Base-by-base conservation (phyloP, 2,797 vertebrate genomes). In the Anguilla anguilla region DNA sequence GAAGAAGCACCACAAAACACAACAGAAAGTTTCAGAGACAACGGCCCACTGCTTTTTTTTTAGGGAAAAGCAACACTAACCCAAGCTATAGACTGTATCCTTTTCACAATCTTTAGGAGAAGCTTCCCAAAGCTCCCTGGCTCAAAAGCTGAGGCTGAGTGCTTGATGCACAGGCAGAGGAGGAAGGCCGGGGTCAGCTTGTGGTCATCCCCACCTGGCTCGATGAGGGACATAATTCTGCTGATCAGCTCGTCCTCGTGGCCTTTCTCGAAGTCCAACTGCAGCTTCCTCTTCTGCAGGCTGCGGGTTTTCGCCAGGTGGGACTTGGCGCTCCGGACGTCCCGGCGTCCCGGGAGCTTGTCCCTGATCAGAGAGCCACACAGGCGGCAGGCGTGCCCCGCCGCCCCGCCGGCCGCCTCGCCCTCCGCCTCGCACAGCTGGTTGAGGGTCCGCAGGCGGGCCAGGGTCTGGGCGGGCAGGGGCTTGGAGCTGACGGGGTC, bases 81-180 rank as follows among this genome's bases (percentile, higher is more conserved):
- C 98, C 98, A 98, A 85, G 98, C 97, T 0, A 97, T 97, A 91
- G 96, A 97, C 86, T 98, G 97, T 91, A 99, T 97, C 91, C 94
- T 93, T 90, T 95, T 95, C 84, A 97, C 96, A 0, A 96, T 96
- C 96, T 98, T 99, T 69, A 98, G 97, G 89, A 99, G 96, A 74
- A 99, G 96, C 90, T 97, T 97, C 55, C 97, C 97, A 0, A 99
- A 99, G 69, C 97, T 96, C 0, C 97, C 97, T 0, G 97, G 97
- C 85, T 96, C 93, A 22, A 98, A 97, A 89, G 86, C 94, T 51
- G 96, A 95, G 90, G 98, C 98, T 0, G 98, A 97, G 93, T 99
- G 98, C 91, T 98, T 97, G 92, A 99, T 94, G 94, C 98, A 98
- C 89, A 99, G 96, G 93, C 98, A 99, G 87, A 99, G 95, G 85